phyloP scores from a whole-genome alignment of 2,797 vertebrate genomes.

The Gymnocypris eckloni region DNA sequence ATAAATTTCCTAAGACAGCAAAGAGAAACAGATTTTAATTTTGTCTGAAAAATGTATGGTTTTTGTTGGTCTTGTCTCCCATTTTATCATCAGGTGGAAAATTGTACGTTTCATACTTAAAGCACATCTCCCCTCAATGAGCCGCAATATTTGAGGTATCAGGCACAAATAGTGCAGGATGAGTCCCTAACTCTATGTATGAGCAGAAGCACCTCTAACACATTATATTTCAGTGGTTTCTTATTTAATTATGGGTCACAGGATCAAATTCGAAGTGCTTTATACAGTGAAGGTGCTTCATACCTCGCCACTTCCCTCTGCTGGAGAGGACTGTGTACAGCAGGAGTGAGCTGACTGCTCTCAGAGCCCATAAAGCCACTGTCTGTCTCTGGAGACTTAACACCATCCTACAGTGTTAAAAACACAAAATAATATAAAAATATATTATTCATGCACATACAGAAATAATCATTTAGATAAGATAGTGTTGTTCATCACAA shows the following conservation, averaged over 20 bases:
- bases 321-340: conserved; percentile 76
- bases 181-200: neutral
- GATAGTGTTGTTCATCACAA: neutral
- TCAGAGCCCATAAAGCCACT: conserved; percentile 95
- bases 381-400: conserved; percentile 91
- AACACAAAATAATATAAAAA: neutral
- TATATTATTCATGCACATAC: neutral
- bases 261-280: neutral
- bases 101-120: neutral
- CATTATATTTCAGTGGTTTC: neutral
- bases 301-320: conserved; percentile 73
- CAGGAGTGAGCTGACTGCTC: conserved; percentile 80
- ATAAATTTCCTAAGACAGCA: neutral
- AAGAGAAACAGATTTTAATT: neutral
- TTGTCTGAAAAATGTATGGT: neutral
- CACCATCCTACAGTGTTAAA: conserved; percentile 81
- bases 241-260: neutral
- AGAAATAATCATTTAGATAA: neutral
- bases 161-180: neutral
- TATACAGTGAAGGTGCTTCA: neutral
- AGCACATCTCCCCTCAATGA: neutral
- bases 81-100: neutral
- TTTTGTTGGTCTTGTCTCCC: neutral
- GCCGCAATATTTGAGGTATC: neutral
- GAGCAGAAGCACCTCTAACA: neutral